Percentiles rank a stretch among this genome's conserved stretches.
phyloP scores from a whole-genome alignment of 2,888 invertebrate genomes.

The Synergus gifuensis region DNA sequence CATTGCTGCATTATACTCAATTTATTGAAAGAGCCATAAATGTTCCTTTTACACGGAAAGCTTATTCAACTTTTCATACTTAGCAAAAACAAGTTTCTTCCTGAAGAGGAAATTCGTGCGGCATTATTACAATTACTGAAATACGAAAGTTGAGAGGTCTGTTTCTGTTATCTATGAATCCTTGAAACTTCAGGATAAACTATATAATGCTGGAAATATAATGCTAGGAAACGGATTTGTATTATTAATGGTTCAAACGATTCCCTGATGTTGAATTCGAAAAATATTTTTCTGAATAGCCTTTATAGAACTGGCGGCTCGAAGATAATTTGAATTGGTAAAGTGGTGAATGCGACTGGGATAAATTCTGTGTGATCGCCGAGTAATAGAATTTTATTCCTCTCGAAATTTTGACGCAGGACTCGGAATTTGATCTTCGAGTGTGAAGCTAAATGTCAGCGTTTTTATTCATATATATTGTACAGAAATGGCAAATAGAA shows the following conservation, averaged over 20 bases:
- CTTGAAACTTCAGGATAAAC: not conserved
- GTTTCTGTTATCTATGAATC: not conserved
- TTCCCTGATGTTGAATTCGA: not conserved
- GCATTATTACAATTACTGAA: too few species aligned
- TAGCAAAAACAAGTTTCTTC: too few species aligned
- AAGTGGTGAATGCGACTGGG: not conserved
- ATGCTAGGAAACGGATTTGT: not conserved
- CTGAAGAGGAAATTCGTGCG: too few species aligned
- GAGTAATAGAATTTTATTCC: not conserved
- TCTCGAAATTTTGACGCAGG: not conserved
- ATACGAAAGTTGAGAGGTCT: too few species aligned
- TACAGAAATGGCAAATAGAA: not conserved
- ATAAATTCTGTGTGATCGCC: not conserved
- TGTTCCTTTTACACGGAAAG: not conserved
- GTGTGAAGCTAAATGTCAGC: not conserved
- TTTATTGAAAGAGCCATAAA: not conserved
- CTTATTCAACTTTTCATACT: not conserved
- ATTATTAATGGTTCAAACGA: not conserved
- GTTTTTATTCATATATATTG: not conserved
- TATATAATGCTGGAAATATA: not conserved
- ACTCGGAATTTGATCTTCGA: not conserved
- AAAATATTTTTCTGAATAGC: not conserved
- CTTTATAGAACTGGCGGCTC: not conserved
- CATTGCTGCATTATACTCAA: too few species aligned
- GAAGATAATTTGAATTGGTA: constrained; percentile 7